Base-by-base conservation (phyloP, 2,888 invertebrate species). In the Vesta saturnalis region DNA sequence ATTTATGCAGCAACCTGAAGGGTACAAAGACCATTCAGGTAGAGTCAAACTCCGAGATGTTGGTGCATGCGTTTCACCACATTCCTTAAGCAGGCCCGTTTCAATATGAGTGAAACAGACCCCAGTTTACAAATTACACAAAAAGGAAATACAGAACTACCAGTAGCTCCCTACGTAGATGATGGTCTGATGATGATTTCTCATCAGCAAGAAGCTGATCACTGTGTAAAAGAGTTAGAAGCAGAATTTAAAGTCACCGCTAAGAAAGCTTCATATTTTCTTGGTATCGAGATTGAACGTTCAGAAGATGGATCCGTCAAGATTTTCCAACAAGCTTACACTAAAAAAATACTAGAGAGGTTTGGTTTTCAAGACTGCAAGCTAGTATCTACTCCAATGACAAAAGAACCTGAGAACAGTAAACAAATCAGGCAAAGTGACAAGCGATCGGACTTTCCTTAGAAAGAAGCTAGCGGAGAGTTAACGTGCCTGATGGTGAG, bases 151-250 rank as follows among this genome's bases (percentile, higher is more conserved):
- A 46, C 63, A 22, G 68, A n/a, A 30, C 18, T 79, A 12, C 73
- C 77, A 2, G 14, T 79, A 4, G 74, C 68, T 0, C 69, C 79
- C 0, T 77, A 77, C 58, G 77, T 80, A 10, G 80, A 80, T 39
- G 78, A 80, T 70, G 78, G 77, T 4, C 60, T 79, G 6, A 68
- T 77, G 6, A 72, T 67, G 6, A 54, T 71, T 5, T 66, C 64
- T 3, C 30, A 65, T 16, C 16, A 70, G 21, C 46, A 49, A 4
- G 54, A 57, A 30, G 64, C 72, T 15, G 54, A 75, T 0, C 14
- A 56, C 8, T 71, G 78, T 12, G 55, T 78, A 14, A 19, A 55
- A n/a, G 6, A n/a, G n/a, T n/a, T n/a, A n/a, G n/a, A 62, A 1
- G 43, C 77, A 10, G 60, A 54, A 54, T 54, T 54, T 10, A 54